phyloP scores from a whole-genome alignment of 2,113 vertebrate species.

The Numida meleagris region DNA sequence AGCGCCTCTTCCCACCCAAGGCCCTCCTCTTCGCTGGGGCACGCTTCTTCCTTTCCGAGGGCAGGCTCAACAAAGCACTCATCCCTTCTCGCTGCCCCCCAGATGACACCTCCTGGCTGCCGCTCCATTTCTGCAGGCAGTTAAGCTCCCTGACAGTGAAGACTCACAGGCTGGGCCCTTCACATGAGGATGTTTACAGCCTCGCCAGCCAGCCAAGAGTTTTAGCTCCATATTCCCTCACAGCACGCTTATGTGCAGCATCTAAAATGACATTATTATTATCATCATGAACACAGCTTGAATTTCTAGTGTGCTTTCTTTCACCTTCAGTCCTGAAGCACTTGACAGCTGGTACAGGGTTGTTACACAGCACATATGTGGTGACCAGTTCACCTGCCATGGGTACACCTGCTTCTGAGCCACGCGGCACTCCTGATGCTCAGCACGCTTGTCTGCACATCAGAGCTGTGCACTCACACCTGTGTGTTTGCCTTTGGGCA shows the following conservation, averaged over 20 bases:
- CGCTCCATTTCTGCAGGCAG: background rate
- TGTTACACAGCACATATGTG: background rate
- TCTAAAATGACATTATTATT: slow-evolving; percentile 39
- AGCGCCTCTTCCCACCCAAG: background rate
- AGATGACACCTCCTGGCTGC: background rate
- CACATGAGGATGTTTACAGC: slow-evolving; percentile 62
- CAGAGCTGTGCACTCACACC: background rate
- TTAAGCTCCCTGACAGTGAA: slow-evolving; percentile 47
- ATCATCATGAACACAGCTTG: background rate
- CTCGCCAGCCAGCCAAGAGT: slow-evolving; percentile 26
- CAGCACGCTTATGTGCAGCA: background rate
- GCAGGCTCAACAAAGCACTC: background rate
- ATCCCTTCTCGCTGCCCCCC: background rate
- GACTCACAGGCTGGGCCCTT: slow-evolving; percentile 52
- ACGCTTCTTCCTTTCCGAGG: background rate
- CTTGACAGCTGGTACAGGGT: background rate
- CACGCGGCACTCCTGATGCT: accelerated
- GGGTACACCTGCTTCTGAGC: background rate
- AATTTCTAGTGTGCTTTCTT: slow-evolving; percentile 20
- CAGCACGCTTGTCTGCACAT: background rate
- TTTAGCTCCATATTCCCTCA: slow-evolving; percentile 56
- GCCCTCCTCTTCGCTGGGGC: background rate
- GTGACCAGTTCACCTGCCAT: background rate
- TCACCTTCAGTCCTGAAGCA: slow-evolving; percentile 4
- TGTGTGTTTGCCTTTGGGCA: background rate